Evolutionary conservation across 2,888 invertebrate genomes (phyloP), one percentile per base, ranked within the genome.

Genomic region (Selenia dentaria): DNA sequence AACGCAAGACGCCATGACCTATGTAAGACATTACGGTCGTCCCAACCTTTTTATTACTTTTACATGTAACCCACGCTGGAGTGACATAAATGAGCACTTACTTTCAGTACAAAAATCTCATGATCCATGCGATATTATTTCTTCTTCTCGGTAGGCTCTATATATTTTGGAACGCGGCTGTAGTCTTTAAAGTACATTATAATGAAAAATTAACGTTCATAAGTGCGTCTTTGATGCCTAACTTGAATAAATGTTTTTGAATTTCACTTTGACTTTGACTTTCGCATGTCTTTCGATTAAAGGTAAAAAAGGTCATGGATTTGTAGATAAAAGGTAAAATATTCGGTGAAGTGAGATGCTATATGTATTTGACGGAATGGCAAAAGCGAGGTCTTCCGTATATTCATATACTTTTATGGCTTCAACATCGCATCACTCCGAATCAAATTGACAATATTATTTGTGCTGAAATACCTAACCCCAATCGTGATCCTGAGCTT

Each of bases 11-110:
- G 63, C 62, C 1, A 61, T 73, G 62, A 51, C 67, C 6, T 71
- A 70, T 54, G 71, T 71, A 10, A 62, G 70, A 22, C 48, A 68
- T 51, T 69, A 71, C 57, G 67, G 73, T 8, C 51, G 51, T 22
- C 56, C 67, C 46, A 64, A 68, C 47, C 38, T 61, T 3, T 62
- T 62, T 20, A 56, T 62, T 8, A 63, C 59, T 38, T 57, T 47
- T 24, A 49, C 51, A 6, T 57, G 54, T 34, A 50, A 54, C 18
- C 45, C 57, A 9, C 0, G n/a, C 25, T 70, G 66, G 64, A 43
- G 10, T 38, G 64, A 70, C 62, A 71, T 67, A 5, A 39, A 3
- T 13, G 3, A 26, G 6, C 3, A 13, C 8, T 10, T 45, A 1
- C 10, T 45, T 13, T 11, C 39, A 2, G 39, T 39, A 10, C 45